A percentile compares a stretch with the other conserved stretches of the same genome.
These are phyloP conservation scores for Aporrectodea caliginosa DNA, from an alignment of 1,140 invertebrate genomes.

Conservation along the genomic window DNA sequence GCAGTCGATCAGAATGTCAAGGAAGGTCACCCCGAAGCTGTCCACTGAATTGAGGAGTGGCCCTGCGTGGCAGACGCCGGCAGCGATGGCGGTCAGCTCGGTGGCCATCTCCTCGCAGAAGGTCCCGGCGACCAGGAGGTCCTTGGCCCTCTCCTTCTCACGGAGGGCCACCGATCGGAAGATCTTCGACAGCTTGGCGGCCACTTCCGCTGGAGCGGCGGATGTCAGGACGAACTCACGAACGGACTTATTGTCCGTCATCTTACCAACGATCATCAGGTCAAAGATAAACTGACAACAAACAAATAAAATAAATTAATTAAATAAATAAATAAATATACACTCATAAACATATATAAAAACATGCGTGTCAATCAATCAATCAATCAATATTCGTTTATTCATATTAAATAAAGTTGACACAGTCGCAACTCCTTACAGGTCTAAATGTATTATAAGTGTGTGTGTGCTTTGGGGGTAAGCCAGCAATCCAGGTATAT, in stretches of 20 bases:
- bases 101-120: constrained; percentile 97
- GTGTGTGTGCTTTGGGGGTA: too few relatives aligned
- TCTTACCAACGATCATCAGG: constrained; percentile 96
- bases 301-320: too few relatives aligned
- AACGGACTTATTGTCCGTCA: constrained; percentile 90
- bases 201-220: constrained; percentile 94
- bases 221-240: constrained; percentile 95
- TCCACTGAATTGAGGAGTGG: constrained; percentile 50
- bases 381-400: too few relatives aligned
- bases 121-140: constrained; percentile 86
- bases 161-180: constrained; percentile 71
- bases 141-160: constrained; percentile 95
- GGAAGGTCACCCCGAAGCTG: constrained; percentile 69
- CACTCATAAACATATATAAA: too few relatives aligned
- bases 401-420: too few relatives aligned
- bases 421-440: too few relatives aligned
- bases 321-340: too few relatives aligned
- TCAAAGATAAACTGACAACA: constrained; percentile 98
- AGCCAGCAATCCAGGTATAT: too few relatives aligned
- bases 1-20: constrained; percentile 96
- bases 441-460: too few relatives aligned
- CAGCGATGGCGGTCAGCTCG: constrained; percentile 86
- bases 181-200: constrained; percentile 87
- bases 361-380: too few relatives aligned
- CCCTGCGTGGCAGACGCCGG: constrained; percentile 81